A percentile compares a stretch with the other conserved stretches of the same genome.
Conservation (phyloP, 2,888 invertebrate genomes). For the Meandrusa payeni region DNA sequence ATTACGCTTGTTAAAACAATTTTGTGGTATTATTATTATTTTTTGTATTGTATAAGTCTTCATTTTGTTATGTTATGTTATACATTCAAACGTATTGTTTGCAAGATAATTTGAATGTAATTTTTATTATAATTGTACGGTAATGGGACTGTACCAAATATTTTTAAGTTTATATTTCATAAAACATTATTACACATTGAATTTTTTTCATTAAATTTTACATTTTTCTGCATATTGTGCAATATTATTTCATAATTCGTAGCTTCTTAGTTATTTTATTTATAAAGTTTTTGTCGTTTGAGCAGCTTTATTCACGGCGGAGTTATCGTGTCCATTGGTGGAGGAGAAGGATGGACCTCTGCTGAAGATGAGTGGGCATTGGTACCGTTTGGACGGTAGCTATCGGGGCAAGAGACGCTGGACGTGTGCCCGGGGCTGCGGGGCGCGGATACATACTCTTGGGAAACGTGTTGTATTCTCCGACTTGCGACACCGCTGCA, state of each 20-base stretch:
- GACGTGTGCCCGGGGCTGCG: conserved; percentile 68
- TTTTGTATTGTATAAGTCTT: conserved; percentile 8
- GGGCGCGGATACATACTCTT: conserved; percentile 63
- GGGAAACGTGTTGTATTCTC: conserved; percentile 66
- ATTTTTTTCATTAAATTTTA: conserved; percentile 7
- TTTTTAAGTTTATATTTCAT: conserved; percentile 19
- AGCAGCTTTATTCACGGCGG: conserved; percentile 23
- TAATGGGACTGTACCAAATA: conserved; percentile 17
- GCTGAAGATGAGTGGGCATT: conserved; percentile 59
- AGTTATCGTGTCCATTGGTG: conserved; percentile 21
- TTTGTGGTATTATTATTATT: conserved; percentile 4
- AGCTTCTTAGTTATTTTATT: conserved; percentile 10
- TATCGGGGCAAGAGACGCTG: conserved; percentile 62
- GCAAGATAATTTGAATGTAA: conserved; percentile 8
- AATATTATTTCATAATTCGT: no score
- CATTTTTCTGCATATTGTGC: conserved; percentile 5
- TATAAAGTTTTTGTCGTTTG: conserved; percentile 18
- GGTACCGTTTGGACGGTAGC: conserved; percentile 63
- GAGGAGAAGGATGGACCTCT: conserved; percentile 42
- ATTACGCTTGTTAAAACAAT: conserved; percentile 1
- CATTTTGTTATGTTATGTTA: conserved; percentile 10
- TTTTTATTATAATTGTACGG: conserved; percentile 5
- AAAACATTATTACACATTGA: conserved; percentile 12
- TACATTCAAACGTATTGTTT: conserved; percentile 9
- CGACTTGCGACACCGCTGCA: conserved; percentile 58